Conservation (phyloP, 1,140 invertebrate species). For the Zaprionus africanus region DNA sequence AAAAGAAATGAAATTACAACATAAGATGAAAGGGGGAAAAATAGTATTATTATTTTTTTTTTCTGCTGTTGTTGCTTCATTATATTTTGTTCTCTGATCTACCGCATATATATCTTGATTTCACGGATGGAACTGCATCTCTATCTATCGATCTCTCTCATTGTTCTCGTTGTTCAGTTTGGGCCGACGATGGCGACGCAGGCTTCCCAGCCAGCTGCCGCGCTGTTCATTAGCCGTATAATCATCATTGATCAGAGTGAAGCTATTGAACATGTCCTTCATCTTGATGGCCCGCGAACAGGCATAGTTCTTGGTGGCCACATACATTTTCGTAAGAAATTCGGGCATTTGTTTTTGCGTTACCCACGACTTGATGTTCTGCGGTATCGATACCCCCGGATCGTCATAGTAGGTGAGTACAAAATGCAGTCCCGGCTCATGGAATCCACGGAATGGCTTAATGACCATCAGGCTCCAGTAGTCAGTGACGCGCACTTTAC, state of each 20-base stretch:
- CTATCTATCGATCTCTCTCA: slow-evolving; percentile 47
- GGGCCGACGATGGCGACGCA: slow-evolving; percentile 44
- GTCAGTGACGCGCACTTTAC: slow-evolving; percentile 88
- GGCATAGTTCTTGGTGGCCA: slow-evolving; percentile 80
- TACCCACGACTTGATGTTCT: slow-evolving; percentile 88
- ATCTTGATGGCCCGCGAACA: slow-evolving; percentile 71
- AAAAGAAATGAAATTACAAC: slow-evolving; percentile 37
- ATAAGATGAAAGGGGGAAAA: slow-evolving; percentile 24
- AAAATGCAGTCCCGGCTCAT: slow-evolving; percentile 88
- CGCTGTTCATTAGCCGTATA: slow-evolving; percentile 73
- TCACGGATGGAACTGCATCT: slow-evolving; percentile 24
- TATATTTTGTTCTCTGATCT: no score
- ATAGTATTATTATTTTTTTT: slow-evolving; percentile 20
- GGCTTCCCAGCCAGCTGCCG: slow-evolving; percentile 69
- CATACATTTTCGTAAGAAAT: slow-evolving; percentile 82
- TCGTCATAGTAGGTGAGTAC: slow-evolving; percentile 94
- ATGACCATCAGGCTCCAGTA: slow-evolving; percentile 96
- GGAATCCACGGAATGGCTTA: slow-evolving; percentile 85
- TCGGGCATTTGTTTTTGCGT: slow-evolving; percentile 85
- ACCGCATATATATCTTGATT: neutral
- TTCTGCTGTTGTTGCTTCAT: slow-evolving; percentile 3
- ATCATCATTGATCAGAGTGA: slow-evolving; percentile 66
- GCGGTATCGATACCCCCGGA: slow-evolving; percentile 90
- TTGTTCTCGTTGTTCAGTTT: slow-evolving; percentile 17
- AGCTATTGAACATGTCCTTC: slow-evolving; percentile 75